Evolutionary conservation across 2,888 invertebrate species (phyloP).

Genomic region (Drosophila dives): DNA sequence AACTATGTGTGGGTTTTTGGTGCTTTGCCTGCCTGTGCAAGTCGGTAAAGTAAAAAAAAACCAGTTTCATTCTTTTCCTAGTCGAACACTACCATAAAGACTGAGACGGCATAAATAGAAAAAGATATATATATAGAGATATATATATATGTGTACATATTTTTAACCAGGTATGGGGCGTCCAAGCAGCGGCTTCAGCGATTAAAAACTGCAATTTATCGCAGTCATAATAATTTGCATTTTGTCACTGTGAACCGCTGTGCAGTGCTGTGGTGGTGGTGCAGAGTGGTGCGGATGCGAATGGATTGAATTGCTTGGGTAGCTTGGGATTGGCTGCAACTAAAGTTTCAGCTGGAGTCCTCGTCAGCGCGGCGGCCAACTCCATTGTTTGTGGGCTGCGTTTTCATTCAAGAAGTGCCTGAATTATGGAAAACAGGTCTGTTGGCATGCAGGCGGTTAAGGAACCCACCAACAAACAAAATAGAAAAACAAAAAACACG

Average conservation of each 20-base stretch:
- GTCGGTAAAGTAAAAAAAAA: slow-evolving; percentile 48
- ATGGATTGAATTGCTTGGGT: slow-evolving; percentile 33
- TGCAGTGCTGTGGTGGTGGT: slow-evolving; percentile 6
- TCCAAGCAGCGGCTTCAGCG: slow-evolving; percentile 62
- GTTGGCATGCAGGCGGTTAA: slow-evolving; percentile 68
- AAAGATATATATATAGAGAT: neutral
- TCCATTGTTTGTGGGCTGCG: slow-evolving; percentile 64
- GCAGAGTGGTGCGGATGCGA: slow-evolving; percentile 3
- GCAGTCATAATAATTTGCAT: slow-evolving; percentile 80
- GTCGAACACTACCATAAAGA: slow-evolving; percentile 35
- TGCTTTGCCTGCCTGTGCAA: slow-evolving; percentile 44
- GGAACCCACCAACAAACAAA: slow-evolving; percentile 26
- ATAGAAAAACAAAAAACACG: slow-evolving; percentile 21
- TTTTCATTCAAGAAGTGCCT: slow-evolving; percentile 71
- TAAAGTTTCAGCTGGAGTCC: slow-evolving; percentile 50
- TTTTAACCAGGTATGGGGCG: slow-evolving; percentile 52
- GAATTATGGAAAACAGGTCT: slow-evolving; percentile 76
- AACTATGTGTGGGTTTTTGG: slow-evolving; percentile 74
- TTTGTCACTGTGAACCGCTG: slow-evolving; percentile 71
- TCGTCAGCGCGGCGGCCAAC: slow-evolving; percentile 21
- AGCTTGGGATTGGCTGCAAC: slow-evolving; percentile 45
- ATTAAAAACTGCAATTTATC: slow-evolving; percentile 80
- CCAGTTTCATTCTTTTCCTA: slow-evolving; percentile 75
- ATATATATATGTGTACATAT: slow-evolving; percentile 3
- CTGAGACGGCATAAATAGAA: slow-evolving; percentile 32